A percentile compares a stretch with the other conserved stretches of the same genome.
Evolutionary conservation across 2,888 invertebrate species (phyloP).

Genomic region (Microctonus brassicae): DNA sequence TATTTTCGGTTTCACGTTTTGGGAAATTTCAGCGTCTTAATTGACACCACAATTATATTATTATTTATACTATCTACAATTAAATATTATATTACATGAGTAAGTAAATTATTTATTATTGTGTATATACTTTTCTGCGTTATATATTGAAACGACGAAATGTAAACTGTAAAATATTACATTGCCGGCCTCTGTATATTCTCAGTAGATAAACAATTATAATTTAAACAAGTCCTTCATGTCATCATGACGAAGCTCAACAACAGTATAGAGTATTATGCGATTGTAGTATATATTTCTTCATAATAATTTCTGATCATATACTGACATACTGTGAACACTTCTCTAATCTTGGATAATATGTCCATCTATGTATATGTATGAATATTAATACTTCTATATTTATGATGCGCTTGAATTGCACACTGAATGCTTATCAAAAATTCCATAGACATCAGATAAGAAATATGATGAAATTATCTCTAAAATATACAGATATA

Average conservation of each 20-base stretch:
- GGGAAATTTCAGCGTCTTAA: too few relatives aligned
- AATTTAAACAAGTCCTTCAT: not conserved
- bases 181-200: not conserved
- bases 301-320: too few relatives aligned
- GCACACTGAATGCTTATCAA: too few relatives aligned
- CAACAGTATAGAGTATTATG: too few relatives aligned
- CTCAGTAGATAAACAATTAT: not conserved
- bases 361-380: not conserved
- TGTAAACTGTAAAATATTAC: not conserved
- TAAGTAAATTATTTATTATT: too few relatives aligned
- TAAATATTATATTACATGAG: too few relatives aligned
- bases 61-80: too few relatives aligned
- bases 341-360: not conserved
- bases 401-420: not conserved
- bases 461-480: not conserved
- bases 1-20: too few relatives aligned
- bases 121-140: not conserved
- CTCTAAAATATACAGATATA: not conserved
- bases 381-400: not conserved
- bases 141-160: not conserved
- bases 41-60: too few relatives aligned
- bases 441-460: too few relatives aligned
- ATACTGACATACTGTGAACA: not conserved
- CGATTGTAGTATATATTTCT: too few relatives aligned
- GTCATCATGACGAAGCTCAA: not conserved